Base-by-base conservation (phyloP, 1,140 invertebrate species). In the Ceratoteleas bidentatus region DNA sequence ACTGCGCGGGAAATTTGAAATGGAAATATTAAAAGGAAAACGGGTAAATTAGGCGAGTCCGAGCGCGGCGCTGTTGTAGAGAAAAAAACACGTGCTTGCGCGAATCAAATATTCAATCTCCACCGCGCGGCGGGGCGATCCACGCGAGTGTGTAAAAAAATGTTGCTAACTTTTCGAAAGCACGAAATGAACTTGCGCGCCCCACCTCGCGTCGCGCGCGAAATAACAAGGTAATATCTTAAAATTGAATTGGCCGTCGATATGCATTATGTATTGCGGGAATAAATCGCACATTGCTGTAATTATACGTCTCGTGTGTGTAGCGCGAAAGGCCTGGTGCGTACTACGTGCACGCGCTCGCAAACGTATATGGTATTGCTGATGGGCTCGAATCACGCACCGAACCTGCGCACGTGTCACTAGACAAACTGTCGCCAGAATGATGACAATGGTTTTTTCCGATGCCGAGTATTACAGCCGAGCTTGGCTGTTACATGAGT, bases 341-440 rank as follows among this genome's bases (percentile, higher is more conserved):
- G 74, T 84, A 81, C 53, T 43, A 45, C 40, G 49, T 50, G 49
- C 38, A 65, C 56, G 56, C 62, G 43, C 38, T 64, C 34, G 15
- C 50, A 38, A 57, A 74, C 50, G 36, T 74, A 69, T 45, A 52
- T 32, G 54, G 40, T 24, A 57, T 47, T 68, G 77, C 72, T 81
- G 83, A 84, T 84, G 78, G 56, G 38, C 57, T 70, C 40, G 53
- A 60, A 72, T 58, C 83, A 84, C 83, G 83, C 83, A 84, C 69
- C 62, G 15, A 81, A 74, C 53, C 70, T 77, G 16, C 81, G 57
- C 82, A 70, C 57, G 62, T 80, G 76, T 54, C 72, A 77, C 69
- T 68, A 80, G 82, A 77, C 82, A 61, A 77, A 65, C 54, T 73
- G 82, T 80, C 76, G 82, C 77, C 82, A 76, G 65, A 32, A 36